Conservation (phyloP, 2,888 invertebrate species). For the Sphaerophoria taeniata region DNA sequence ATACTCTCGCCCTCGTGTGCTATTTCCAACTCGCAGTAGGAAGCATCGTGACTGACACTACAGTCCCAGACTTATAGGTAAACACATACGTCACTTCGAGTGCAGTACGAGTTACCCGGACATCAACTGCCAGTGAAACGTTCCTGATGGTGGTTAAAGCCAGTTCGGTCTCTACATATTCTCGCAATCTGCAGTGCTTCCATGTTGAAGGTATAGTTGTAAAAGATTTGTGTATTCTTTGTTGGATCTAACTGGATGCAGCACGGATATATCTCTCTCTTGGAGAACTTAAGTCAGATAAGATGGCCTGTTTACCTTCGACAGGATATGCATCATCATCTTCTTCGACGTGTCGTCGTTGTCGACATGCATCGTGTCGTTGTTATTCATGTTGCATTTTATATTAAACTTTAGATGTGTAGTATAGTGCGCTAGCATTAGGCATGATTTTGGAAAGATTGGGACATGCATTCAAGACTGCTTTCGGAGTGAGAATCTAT, state of each 20-base stretch:
- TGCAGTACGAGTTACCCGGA: not conserved
- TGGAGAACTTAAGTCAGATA: constrained; percentile 64
- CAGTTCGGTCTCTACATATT: constrained; percentile 22
- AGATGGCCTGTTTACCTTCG: constrained; percentile 72
- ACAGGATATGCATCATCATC: constrained; percentile 68
- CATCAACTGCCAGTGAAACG: too few species aligned
- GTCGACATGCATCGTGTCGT: not conserved
- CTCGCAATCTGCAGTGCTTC: not conserved
- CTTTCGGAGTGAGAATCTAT: constrained; percentile 3
- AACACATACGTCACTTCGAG: constrained; percentile 41
- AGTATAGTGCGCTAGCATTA: constrained; percentile 49
- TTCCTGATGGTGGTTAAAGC: constrained; percentile 34
- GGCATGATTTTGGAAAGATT: constrained; percentile 29
- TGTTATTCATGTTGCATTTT: constrained; percentile 72
- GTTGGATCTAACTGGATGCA: constrained; percentile 25
- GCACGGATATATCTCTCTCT: constrained; percentile 19
- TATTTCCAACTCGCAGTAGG: not conserved
- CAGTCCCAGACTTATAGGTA: constrained; percentile 17
- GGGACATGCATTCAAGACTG: constrained; percentile 2
- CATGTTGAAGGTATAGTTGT: not conserved
- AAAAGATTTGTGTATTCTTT: constrained; percentile 64
- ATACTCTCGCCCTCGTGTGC: constrained; percentile 30
- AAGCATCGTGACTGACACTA: constrained; percentile 61
- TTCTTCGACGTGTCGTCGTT: constrained; percentile 10
- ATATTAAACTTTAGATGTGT: constrained; percentile 68